Conservation (phyloP, 2,113 vertebrate species). For the Mirounga angustirostris region DNA sequence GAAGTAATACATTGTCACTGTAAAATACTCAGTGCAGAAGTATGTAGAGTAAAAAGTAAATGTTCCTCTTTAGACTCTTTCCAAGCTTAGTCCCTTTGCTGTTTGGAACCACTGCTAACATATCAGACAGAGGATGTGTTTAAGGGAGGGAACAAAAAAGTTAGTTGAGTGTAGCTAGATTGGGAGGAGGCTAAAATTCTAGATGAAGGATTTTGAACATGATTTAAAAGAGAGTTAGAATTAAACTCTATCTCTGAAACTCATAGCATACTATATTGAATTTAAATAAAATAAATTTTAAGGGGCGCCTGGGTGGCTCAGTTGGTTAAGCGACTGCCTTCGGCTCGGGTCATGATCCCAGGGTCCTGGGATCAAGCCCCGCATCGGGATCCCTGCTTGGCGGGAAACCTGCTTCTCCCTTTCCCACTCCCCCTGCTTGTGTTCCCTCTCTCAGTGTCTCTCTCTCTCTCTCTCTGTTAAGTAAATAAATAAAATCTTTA, state of each 20-base stretch:
- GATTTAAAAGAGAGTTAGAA: constrained; percentile 31
- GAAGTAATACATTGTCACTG: background rate
- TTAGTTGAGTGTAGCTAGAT: background rate
- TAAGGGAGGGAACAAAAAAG: background rate
- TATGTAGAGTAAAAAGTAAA: background rate
- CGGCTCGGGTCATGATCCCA: no score
- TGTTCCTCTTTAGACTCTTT: background rate
- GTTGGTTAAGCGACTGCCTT: no score
- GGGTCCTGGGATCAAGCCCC: no score
- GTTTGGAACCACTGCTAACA: background rate
- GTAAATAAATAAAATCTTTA: background rate
- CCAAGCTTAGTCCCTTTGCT: background rate
- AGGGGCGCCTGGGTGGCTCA: no score
- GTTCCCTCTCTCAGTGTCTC: no score
- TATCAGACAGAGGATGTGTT: background rate
- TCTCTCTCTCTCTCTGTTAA: no score
- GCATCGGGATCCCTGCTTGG: no score
- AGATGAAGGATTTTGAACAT: constrained; percentile 14
- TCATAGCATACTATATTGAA: background rate
- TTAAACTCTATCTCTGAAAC: background rate
- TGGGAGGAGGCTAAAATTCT: background rate
- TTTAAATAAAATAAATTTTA: background rate
- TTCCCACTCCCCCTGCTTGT: no score
- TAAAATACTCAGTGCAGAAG: constrained; percentile 24
- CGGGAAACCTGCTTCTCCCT: no score